Percentiles rank a stretch among this genome's conserved stretches.
Evolutionary conservation across 2,888 invertebrate genomes (phyloP).

Genomic region (Paralinhomoeus sp.): DNA sequence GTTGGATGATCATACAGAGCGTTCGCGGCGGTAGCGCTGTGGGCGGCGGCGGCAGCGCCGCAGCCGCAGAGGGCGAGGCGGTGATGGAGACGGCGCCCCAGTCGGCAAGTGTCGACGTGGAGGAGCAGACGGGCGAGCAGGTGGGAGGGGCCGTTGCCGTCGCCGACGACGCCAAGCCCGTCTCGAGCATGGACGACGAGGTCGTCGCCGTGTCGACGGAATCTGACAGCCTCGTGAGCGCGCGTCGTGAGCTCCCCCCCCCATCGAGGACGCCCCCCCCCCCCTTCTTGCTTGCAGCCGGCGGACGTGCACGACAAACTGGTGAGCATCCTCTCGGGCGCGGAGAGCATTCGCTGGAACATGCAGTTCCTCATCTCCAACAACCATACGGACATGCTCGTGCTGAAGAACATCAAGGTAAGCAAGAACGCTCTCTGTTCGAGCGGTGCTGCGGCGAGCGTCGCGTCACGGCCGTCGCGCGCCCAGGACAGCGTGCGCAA

Average conservation of each 20-base stretch:
- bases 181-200: not conserved
- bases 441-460: not conserved
- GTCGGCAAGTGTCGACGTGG: not conserved
- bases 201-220: too few relatives aligned
- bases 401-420: constrained; percentile 46
- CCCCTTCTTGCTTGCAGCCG: not conserved
- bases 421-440: not conserved
- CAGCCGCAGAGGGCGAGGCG: too few relatives aligned
- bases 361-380: constrained; percentile 90
- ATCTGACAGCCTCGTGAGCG: too few relatives aligned
- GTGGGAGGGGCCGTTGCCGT: not conserved
- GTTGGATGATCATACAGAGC: too few relatives aligned
- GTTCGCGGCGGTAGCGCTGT: too few relatives aligned
- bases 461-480: not conserved
- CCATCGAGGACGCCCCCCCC: too few relatives aligned
- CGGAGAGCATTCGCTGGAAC: constrained; percentile 82
- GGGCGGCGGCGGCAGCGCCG: too few relatives aligned
- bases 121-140: not conserved
- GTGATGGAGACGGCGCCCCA: not conserved
- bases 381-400: constrained; percentile 86
- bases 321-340: constrained; percentile 72
- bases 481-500: constrained; percentile 84
- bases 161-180: not conserved
- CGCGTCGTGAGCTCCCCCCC: too few relatives aligned
- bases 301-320: constrained; percentile 41